phyloP scores from a whole-genome alignment of 2,113 vertebrate genomes.

The Calyptommatus sinebrachiatus region DNA sequence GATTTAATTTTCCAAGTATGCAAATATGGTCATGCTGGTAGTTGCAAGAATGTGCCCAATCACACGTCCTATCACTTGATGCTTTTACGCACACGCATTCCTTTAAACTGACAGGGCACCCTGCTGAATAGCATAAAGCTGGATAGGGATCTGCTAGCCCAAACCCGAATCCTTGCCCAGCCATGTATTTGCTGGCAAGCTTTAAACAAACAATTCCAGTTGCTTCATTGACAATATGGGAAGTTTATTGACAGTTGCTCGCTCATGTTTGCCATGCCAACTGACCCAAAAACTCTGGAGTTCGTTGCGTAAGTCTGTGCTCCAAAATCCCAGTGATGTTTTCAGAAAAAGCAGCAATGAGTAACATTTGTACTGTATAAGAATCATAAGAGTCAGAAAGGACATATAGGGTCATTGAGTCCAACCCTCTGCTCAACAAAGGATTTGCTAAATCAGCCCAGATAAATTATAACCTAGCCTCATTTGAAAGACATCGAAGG shows the following conservation, averaged over 20 bases:
- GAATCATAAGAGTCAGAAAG: no score
- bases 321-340: not conserved
- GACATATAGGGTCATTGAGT: no score
- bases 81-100: not conserved
- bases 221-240: not conserved
- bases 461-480: no score
- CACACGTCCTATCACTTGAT: not conserved
- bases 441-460: no score
- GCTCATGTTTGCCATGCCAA: not conserved
- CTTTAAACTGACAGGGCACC: not conserved
- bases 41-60: not conserved
- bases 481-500: no score
- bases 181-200: not conserved
- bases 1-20: not conserved
- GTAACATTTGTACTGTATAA: no score
- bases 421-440: no score
- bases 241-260: not conserved
- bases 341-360: not conserved
- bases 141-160: not conserved
- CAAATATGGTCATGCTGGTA: conserved; percentile 19
- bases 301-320: not conserved
- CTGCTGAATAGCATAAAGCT: not conserved
- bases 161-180: not conserved
- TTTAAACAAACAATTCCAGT: not conserved
- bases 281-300: not conserved